Conservation (phyloP, 1,140 invertebrate genomes). For the Physella acuta region DNA sequence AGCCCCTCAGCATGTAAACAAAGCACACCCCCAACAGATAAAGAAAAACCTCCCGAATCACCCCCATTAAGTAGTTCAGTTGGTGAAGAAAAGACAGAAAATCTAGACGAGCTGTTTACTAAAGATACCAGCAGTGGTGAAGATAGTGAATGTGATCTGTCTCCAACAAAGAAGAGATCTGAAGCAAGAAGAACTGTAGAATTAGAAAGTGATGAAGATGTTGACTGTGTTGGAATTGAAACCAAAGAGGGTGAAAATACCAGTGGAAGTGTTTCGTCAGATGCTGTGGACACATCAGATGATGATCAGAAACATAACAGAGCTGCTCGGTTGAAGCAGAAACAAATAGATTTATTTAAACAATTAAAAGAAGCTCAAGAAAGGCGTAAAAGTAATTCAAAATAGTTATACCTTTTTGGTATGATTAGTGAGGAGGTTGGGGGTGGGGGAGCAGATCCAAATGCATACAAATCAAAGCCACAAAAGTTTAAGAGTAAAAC, state of each 20-base stretch:
- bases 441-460: background rate
- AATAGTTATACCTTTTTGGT: too few relatives aligned
- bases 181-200: background rate
- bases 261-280: background rate
- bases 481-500: too few relatives aligned
- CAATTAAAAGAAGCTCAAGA: constrained; percentile 1
- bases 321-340: background rate
- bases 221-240: constrained; percentile 1
- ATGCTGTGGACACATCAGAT: background rate
- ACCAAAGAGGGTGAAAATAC: background rate
- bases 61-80: too few relatives aligned
- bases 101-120: background rate
- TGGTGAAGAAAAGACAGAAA: background rate
- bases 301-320: background rate
- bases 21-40: too few relatives aligned
- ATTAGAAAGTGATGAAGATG: background rate
- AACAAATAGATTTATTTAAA: background rate
- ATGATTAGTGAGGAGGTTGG: background rate
- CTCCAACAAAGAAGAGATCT: background rate
- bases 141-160: background rate
- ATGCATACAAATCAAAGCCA: too few relatives aligned
- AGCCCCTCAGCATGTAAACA: too few relatives aligned
- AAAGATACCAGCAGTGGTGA: too few relatives aligned
- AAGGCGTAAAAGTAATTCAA: constrained; percentile 1
- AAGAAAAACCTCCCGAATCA: background rate